Evolutionary conservation across 2,113 vertebrate species (phyloP).

Genomic region (Heloderma charlesbogerti): DNA sequence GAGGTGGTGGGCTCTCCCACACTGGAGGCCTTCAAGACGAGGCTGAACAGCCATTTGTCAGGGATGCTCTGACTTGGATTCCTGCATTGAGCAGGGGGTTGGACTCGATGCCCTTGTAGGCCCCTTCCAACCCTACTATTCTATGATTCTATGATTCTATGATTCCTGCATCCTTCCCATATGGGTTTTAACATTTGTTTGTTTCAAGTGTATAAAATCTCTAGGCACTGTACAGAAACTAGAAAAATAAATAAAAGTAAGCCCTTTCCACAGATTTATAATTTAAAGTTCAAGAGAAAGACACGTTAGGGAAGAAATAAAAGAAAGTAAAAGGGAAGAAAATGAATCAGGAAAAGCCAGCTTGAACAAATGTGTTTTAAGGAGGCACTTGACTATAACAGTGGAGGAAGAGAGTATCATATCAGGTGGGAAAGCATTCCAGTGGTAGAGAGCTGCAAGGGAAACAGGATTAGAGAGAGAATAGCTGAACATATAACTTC

Average conservation of each 20-base stretch:
- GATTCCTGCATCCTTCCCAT: background rate
- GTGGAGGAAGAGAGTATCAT: background rate
- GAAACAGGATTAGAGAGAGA: background rate
- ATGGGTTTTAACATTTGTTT: background rate
- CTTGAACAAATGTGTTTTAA: no score
- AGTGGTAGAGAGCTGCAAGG: background rate
- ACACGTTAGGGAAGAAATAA: background rate
- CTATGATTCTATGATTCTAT: no score
- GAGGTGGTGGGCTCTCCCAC: no score
- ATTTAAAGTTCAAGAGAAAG: background rate
- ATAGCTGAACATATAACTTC: background rate
- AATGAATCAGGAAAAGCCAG: background rate
- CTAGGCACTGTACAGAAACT: background rate
- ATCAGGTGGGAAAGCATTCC: background rate
- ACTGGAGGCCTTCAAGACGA: no score
- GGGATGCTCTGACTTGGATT: no score
- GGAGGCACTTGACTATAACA: background rate
- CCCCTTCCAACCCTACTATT: no score
- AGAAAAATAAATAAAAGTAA: no score
- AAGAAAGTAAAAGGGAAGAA: background rate
- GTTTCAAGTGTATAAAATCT: background rate
- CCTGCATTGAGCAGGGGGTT: no score
- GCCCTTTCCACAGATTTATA: background rate
- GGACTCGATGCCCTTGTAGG: no score
- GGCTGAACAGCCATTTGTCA: no score